A percentile compares a stretch with the other conserved stretches of the same genome.
These are phyloP conservation scores for Anagrus nilaparvatae DNA, from an alignment of 1,140 invertebrate genomes.

Conservation along the genomic window DNA sequence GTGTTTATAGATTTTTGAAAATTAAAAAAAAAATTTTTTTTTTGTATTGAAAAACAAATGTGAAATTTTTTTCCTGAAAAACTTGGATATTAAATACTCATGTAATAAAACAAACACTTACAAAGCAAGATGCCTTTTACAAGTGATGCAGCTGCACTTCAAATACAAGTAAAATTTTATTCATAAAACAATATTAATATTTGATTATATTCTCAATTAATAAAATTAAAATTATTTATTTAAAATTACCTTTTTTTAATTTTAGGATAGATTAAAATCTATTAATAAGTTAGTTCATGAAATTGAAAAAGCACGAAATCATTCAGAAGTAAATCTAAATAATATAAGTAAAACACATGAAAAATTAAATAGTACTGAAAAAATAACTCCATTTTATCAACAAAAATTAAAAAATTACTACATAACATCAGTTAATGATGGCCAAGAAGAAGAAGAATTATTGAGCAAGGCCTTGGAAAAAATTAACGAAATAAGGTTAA, in stretches of 20 bases:
- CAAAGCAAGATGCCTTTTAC: slow-evolving; percentile 62
- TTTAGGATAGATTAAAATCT: slow-evolving; percentile 66
- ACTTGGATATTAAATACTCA: too few species aligned
- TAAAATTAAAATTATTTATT: neutral
- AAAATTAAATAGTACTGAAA: slow-evolving; percentile 57
- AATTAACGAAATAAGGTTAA: slow-evolving; percentile 83
- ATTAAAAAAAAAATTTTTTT: too few species aligned
- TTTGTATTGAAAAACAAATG: too few species aligned
- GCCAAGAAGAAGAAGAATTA: slow-evolving; percentile 74
- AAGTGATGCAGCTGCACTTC: slow-evolving; percentile 64
- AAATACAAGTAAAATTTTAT: slow-evolving; percentile 49
- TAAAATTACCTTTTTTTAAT: slow-evolving; percentile 16
- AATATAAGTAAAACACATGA: slow-evolving; percentile 73
- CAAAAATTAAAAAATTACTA: slow-evolving; percentile 75
- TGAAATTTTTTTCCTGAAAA: too few species aligned
- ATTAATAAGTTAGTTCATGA: slow-evolving; percentile 67
- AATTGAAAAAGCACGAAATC: slow-evolving; percentile 65
- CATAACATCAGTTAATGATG: slow-evolving; percentile 67
- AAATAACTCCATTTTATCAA: slow-evolving; percentile 51
- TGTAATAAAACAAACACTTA: too few species aligned
- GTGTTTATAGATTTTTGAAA: too few species aligned
- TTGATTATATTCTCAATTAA: neutral
- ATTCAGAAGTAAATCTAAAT: slow-evolving; percentile 69
- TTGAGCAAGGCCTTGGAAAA: slow-evolving; percentile 72
- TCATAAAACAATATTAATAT: too few species aligned